A percentile compares a stretch with the other conserved stretches of the same genome.
phyloP scores from a whole-genome alignment of 2,113 vertebrate genomes.

The Syrrhaptes paradoxus region DNA sequence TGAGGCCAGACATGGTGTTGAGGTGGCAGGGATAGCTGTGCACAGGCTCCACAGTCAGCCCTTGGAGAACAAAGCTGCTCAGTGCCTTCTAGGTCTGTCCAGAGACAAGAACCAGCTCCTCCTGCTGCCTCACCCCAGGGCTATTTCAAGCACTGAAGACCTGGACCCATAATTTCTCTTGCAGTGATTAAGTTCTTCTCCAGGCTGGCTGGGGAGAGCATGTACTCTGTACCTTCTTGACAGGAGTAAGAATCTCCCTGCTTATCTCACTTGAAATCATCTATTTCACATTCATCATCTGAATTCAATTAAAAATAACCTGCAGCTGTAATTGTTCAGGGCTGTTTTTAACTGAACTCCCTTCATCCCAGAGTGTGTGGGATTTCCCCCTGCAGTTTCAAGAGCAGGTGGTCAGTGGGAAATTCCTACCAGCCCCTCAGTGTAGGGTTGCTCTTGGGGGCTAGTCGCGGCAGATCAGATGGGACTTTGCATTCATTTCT shows the following conservation, averaged over 20 bases:
- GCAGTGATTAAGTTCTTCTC: background rate
- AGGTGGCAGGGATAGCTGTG: background rate
- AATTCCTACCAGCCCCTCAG: conserved; percentile 62
- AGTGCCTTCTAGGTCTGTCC: background rate
- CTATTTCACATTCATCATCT: conserved; percentile 60
- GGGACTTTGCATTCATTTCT: background rate
- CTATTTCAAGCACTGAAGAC: background rate
- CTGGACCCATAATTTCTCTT: background rate
- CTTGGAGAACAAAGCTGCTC: background rate
- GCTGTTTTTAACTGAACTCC: conserved; percentile 62
- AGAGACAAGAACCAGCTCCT: background rate
- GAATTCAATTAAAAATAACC: conserved; percentile 74
- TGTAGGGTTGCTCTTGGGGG: conserved; percentile 8
- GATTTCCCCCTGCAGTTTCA: conserved; percentile 67
- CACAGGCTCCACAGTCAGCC: background rate
- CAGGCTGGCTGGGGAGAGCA: background rate
- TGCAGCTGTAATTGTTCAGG: conserved; percentile 69
- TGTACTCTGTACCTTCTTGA: background rate
- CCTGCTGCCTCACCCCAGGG: background rate
- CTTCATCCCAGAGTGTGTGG: conserved; percentile 54
- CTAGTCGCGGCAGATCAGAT: background rate
- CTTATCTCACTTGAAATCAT: conserved; percentile 50
- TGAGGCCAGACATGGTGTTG: background rate
- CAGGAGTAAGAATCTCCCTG: background rate
- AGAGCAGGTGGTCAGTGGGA: conserved; percentile 74